Evolutionary conservation across 2,888 invertebrate genomes (phyloP).

Genomic region (Morpho helenor): DNA sequence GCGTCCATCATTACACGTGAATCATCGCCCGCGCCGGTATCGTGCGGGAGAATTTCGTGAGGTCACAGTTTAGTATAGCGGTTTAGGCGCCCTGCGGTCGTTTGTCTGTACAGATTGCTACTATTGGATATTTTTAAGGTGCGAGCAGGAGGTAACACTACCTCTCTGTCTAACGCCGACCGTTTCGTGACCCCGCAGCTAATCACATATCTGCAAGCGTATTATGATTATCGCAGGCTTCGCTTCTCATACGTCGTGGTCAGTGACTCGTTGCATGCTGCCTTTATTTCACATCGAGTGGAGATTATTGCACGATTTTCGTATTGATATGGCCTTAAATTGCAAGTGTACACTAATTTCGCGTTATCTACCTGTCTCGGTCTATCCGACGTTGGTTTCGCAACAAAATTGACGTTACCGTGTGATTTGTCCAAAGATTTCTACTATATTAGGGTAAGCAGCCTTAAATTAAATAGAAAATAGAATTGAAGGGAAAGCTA

Average conservation of each 20-base stretch:
- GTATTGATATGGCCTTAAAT: constrained; percentile 22
- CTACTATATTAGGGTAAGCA: too few relatives aligned
- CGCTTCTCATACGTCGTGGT: constrained; percentile 70
- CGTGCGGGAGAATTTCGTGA: constrained; percentile 75
- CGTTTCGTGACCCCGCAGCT: constrained; percentile 75
- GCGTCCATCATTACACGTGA: constrained; percentile 68
- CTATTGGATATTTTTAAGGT: constrained; percentile 36
- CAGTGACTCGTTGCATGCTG: constrained; percentile 56
- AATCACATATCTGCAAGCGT: constrained; percentile 78
- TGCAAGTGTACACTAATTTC: constrained; percentile 14
- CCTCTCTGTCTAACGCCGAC: constrained; percentile 71
- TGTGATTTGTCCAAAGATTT: too few relatives aligned
- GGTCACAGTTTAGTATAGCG: constrained; percentile 79
- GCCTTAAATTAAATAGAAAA: too few relatives aligned
- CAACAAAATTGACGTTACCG: too few relatives aligned
- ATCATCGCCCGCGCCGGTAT: constrained; percentile 57
- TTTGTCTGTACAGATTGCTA: constrained; percentile 42
- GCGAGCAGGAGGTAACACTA: constrained; percentile 42
- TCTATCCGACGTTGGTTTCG: too few relatives aligned
- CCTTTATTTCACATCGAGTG: constrained; percentile 38
- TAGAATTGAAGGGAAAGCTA: too few relatives aligned
- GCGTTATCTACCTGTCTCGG: constrained; percentile 6
- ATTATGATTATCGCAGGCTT: constrained; percentile 75
- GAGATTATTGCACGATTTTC: constrained; percentile 27
- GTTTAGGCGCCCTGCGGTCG: constrained; percentile 75